Evolutionary conservation across 1,140 invertebrate genomes (phyloP), one percentile per base, ranked within the genome.

Genomic region (Gyrodactylus salaris): DNA sequence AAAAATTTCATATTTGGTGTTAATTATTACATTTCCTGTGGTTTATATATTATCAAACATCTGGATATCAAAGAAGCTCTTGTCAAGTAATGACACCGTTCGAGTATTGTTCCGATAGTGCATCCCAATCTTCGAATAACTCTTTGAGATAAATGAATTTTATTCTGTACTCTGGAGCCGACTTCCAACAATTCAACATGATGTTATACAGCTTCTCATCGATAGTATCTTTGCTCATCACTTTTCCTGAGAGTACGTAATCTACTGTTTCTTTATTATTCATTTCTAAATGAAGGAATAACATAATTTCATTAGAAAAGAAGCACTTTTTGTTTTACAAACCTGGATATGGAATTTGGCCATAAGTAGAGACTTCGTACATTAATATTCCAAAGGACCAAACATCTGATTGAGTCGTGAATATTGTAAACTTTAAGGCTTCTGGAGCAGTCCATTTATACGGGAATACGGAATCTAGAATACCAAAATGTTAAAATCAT

Each of bases 321-420:
- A 54, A 54, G 34, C n/a, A 54, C 7, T 54, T n/a, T 68, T 68
- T 21, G 34, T 19, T 19, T 68, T 68, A 93, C 94, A 94, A 98
- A 82, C 97, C 97, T 93, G 93, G 98, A 82, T 97, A 99, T 20
- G 95, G 95, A 72, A 94, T 84, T 79, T 98, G 93, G 0, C 94
- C 94, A 80, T 95, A 98, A 20, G 91, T 93, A 87, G 96, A 92
- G 0, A 98, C 90, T 80, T 99, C 95, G 94, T 95, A 99, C 80
- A 91, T 91, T 1, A 98, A 89, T 74, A 98, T 94, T 24, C 92
- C 93, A 84, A 96, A 94, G 75, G 89, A 92, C 94, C 94, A 99
- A 0, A 97, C 91, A 81, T 98, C 94, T 74, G 90, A 94, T 19
- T 93, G 89, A 24, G 91, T 92, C 0, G 93, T 97, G 80, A 97